Evolutionary conservation across 2,113 vertebrate genomes (phyloP).

Genomic region (Polypterus bichir): DNA sequence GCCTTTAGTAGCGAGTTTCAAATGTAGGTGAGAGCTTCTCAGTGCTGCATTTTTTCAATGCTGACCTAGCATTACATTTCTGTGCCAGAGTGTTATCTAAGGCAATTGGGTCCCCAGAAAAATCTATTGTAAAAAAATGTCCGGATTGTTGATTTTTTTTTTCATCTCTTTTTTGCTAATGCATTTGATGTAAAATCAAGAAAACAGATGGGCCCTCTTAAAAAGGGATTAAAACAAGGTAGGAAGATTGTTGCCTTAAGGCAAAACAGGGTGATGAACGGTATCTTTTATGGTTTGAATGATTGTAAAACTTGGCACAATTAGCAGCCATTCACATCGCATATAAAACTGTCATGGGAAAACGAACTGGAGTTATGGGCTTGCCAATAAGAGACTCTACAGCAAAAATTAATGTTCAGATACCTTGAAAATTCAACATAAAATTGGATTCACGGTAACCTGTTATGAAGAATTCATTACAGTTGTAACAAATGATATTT

Average conservation of each 20-base stretch:
- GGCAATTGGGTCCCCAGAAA: too few relatives aligned
- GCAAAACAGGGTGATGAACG: not conserved
- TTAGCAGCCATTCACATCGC: not conserved
- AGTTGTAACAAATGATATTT: too few relatives aligned
- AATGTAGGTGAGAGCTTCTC: too few relatives aligned
- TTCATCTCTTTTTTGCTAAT: too few relatives aligned
- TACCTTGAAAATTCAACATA: not conserved
- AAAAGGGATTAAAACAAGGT: not conserved
- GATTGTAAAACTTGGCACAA: constrained; percentile 4
- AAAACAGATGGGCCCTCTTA: not conserved
- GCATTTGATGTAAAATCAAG: too few relatives aligned
- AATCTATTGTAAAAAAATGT: too few relatives aligned
- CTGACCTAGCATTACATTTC: too few relatives aligned
- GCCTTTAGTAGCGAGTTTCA: too few relatives aligned
- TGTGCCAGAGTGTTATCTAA: too few relatives aligned
- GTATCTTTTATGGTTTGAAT: not conserved
- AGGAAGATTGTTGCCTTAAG: not conserved
- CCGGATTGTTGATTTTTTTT: too few relatives aligned
- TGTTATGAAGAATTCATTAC: not conserved
- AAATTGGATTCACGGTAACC: not conserved
- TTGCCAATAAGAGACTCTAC: not conserved
- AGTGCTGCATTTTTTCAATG: too few relatives aligned
- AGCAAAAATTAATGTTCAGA: not conserved
- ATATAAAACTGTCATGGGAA: not conserved
- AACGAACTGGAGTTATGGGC: not conserved